Evolutionary conservation across 64 coral and sea anemone genomes (phyloP).

Genomic region (Actinia equina): DNA sequence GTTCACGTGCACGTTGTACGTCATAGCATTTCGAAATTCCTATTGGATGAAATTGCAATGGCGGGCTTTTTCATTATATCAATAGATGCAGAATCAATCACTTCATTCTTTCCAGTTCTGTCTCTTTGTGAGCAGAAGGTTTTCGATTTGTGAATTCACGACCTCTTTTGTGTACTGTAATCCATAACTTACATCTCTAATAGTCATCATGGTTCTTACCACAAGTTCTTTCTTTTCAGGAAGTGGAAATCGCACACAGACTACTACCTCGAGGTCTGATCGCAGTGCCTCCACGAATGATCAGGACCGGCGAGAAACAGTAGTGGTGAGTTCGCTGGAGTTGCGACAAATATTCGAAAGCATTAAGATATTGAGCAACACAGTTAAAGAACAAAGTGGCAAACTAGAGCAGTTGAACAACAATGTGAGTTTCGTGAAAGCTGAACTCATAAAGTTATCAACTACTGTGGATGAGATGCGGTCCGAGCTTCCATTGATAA

Average conservation of each 20-base stretch:
- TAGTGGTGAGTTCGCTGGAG: neutral
- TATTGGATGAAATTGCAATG: neutral
- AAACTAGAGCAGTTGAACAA: neutral
- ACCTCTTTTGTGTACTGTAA: too few species aligned
- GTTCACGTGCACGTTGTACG: constrained; percentile 3
- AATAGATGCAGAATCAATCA: neutral
- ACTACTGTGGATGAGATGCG: neutral
- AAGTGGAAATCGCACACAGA: neutral
- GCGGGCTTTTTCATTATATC: neutral
- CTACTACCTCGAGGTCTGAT: neutral
- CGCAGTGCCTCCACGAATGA: neutral
- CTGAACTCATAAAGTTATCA: neutral
- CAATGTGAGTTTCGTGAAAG: constrained; percentile 1
- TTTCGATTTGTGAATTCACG: neutral
- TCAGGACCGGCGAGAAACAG: neutral
- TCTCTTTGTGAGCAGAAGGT: neutral
- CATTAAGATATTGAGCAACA: neutral
- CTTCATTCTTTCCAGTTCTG: neutral
- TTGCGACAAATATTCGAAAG: constrained; percentile 5
- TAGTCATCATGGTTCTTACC: neutral
- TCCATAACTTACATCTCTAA: too few species aligned
- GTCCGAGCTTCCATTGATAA: neutral
- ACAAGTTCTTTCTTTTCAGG: constrained; percentile 1
- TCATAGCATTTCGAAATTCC: neutral
- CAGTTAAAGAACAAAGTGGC: constrained; percentile 1